Evolutionary conservation across 1,140 invertebrate species (phyloP).

Genomic region (Drosophila bipectinata): DNA sequence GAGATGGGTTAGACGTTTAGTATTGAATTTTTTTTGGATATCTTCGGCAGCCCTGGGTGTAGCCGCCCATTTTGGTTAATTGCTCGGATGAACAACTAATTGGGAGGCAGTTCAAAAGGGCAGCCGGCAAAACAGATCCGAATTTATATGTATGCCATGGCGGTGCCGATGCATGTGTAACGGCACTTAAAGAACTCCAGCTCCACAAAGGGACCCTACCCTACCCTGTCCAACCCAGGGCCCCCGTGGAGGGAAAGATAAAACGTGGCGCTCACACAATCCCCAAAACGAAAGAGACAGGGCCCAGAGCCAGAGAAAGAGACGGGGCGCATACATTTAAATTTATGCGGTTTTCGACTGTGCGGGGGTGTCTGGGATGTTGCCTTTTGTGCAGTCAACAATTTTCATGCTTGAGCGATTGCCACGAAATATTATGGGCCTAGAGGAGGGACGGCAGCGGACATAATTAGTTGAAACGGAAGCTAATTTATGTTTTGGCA

Average conservation of each 20-base stretch:
- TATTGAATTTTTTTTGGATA: not conserved
- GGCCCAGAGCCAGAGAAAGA: not conserved
- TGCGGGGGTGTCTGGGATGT: constrained; percentile 47
- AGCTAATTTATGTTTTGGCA: constrained; percentile 84
- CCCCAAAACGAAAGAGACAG: constrained; percentile 9
- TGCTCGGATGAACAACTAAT: constrained; percentile 82
- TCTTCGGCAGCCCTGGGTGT: constrained; percentile 7
- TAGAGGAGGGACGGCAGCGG: constrained; percentile 8
- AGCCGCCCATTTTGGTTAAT: constrained; percentile 71
- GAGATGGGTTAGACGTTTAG: too few species aligned
- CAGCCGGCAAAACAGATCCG: constrained; percentile 70
- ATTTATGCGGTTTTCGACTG: constrained; percentile 60
- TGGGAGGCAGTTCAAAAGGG: constrained; percentile 77
- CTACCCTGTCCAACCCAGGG: too few species aligned
- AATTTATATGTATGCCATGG: constrained; percentile 63
- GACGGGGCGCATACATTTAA: constrained; percentile 50
- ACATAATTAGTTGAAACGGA: constrained; percentile 84
- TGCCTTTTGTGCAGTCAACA: constrained; percentile 81
- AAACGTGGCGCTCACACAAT: constrained; percentile 56
- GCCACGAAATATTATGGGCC: constrained; percentile 38
- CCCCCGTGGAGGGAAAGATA: constrained; percentile 52
- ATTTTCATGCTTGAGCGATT: constrained; percentile 81
- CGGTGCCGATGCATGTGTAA: constrained; percentile 65
- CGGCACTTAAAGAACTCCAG: constrained; percentile 62
- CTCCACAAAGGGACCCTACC: not conserved